phyloP scores from a whole-genome alignment of 2,888 invertebrate species.

The Drosophila borborema region DNA sequence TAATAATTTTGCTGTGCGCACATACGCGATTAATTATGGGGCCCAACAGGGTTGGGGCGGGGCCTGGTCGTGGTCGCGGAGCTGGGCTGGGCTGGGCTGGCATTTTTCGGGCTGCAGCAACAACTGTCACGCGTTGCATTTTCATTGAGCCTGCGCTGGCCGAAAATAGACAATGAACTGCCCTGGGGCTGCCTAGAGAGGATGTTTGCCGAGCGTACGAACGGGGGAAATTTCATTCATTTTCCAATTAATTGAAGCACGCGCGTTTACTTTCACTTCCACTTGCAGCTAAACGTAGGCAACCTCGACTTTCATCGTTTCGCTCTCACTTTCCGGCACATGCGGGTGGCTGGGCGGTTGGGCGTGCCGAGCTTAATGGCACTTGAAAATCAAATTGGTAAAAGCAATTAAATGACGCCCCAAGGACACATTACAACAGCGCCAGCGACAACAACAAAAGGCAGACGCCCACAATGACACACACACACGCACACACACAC shows the following conservation, averaged over 20 bases:
- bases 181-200: background rate
- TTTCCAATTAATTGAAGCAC: conserved; percentile 82
- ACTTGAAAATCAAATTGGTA: conserved; percentile 84
- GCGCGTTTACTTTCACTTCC: conserved; percentile 79
- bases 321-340: conserved; percentile 73
- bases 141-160: conserved; percentile 61
- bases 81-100: background rate
- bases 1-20: conserved; percentile 83
- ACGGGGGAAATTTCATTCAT: conserved; percentile 68
- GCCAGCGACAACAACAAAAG: conserved; percentile 46
- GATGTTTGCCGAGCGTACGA: background rate
- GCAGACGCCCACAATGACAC: conserved; percentile 34
- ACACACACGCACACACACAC: conserved; percentile 29
- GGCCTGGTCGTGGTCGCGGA: background rate
- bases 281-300: conserved; percentile 34
- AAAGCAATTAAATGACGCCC: conserved; percentile 85
- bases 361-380: conserved; percentile 82
- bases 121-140: conserved; percentile 75
- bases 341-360: conserved; percentile 44
- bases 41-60: conserved; percentile 12
- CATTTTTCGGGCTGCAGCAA: conserved; percentile 55
- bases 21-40: conserved; percentile 84
- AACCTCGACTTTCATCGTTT: conserved; percentile 35
- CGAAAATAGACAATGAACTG: conserved; percentile 73
- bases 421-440: conserved; percentile 84